Evolutionary conservation across 1,140 invertebrate species (phyloP), one percentile per base, ranked within the genome.

Genomic region (Drosophila simulans): DNA sequence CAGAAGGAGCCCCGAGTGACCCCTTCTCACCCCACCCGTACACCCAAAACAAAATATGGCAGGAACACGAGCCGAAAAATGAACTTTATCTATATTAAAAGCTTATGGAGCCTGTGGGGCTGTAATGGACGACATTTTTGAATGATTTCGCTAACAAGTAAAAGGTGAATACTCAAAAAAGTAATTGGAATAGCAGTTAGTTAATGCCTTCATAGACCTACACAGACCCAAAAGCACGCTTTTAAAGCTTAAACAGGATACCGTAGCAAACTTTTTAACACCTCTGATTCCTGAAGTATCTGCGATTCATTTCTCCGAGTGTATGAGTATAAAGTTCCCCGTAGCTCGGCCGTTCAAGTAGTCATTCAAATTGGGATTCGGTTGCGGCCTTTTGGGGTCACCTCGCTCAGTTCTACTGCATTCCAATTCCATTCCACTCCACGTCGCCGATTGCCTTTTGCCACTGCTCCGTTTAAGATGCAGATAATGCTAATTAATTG

Each of bases 401-500:
- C 12, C 40, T 45, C 56, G 56, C 25, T 59, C 31, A 20, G 13
- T 20, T 1, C 15, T 37, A 59, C 11, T 46, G 13, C 42, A 40
- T 1, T 52, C 58, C 49, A 52, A 10, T n/a, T 0, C 5, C 37
- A 63, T 5, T 46, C 13, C 40, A 34, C 4, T 35, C 13, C 54
- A 59, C 13, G 1, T 20, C 49, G 48, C 25, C 63, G 46, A 22
- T 46, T 39, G 51, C 70, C 57, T 39, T 55, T 42, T 65, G 53
- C 39, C 60, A 34, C 31, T 37, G 39, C 13, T 39, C 73, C 66
- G 66, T 74, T 80, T 57, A 73, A 68, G 68, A 58, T 82, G 75
- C 78, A 76, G 78, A 70, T 88, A 88, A 86, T 86, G 73, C 75
- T 79, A 86, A 88, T 89, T 83, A 88, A 88, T 88, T 88, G 75